Conservation (phyloP, 2,888 invertebrate genomes). For the Deilephila porcellus region DNA sequence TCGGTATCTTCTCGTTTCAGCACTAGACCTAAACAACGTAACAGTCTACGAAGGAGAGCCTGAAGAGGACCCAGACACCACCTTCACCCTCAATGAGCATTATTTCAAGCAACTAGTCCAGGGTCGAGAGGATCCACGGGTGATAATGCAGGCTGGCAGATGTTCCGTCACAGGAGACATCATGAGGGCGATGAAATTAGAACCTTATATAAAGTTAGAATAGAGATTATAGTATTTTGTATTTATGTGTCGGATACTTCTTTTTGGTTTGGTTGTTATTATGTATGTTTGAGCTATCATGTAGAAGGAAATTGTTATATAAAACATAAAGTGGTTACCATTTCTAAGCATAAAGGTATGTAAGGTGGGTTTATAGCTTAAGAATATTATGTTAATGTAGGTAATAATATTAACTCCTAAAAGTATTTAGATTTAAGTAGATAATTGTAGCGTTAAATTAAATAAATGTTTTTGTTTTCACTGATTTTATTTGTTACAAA, state of each 20-base stretch:
- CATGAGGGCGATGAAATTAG: constrained; percentile 82
- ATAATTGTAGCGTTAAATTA: constrained; percentile 14
- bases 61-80: constrained; percentile 75
- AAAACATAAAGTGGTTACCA: no score
- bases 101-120: constrained; percentile 74
- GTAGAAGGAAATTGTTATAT: no score
- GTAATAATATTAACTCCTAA: no score
- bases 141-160: constrained; percentile 77
- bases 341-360: no score
- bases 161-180: constrained; percentile 82
- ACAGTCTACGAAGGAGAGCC: constrained; percentile 77
- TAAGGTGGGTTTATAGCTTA: background rate
- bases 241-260: background rate
- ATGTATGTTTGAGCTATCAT: no score
- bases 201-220: constrained; percentile 74
- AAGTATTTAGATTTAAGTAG: background rate
- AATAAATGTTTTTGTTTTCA: constrained; percentile 16
- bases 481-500: background rate
- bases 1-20: constrained; percentile 53
- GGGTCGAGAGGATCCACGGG: constrained; percentile 71
- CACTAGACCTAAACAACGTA: constrained; percentile 75
- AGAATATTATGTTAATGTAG: no score
- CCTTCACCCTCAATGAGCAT: constrained; percentile 76
- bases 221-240: constrained; percentile 40
- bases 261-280: no score